These are phyloP conservation scores for Cheilosia variabilis DNA, from an alignment of 2,888 invertebrate genomes.

Conservation along the genomic window DNA sequence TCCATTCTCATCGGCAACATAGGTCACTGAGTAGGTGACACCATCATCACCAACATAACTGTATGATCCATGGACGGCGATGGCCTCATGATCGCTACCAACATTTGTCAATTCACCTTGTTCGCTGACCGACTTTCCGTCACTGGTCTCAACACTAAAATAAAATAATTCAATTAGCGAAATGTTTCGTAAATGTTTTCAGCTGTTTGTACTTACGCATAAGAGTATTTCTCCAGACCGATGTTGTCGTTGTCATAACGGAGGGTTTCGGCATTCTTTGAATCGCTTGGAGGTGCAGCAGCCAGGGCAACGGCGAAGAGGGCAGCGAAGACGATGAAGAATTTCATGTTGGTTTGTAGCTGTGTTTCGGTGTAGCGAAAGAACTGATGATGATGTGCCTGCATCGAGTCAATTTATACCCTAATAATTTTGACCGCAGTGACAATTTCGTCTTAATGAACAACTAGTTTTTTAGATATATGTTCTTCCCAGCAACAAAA, in stretches of 20 bases:
- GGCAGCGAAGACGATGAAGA: constrained; percentile 9
- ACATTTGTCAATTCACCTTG: constrained; percentile 77
- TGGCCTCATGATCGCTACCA: background rate
- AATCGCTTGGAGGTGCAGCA: background rate
- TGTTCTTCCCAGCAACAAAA: too few relatives aligned
- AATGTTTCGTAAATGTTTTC: too few relatives aligned
- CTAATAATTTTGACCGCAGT: background rate
- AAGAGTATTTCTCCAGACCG: background rate
- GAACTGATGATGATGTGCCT: background rate
- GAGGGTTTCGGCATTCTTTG: background rate
- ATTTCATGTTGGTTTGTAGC: constrained; percentile 4
- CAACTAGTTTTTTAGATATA: too few relatives aligned
- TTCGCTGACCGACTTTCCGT: constrained; percentile 13
- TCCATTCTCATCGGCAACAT: constrained; percentile 76
- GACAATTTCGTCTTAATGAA: too few relatives aligned
- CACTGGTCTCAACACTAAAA: constrained; percentile 4
- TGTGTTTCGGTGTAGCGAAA: background rate
- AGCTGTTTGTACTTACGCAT: background rate
- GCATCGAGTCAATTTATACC: background rate
- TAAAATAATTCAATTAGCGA: background rate
- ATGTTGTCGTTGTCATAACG: background rate
- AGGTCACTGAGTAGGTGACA: constrained; percentile 84
- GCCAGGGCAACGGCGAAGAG: constrained; percentile 14
- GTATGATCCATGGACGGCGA: background rate
- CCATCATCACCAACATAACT: constrained; percentile 80